Evolutionary conservation across 2,888 invertebrate species (phyloP).

Genomic region (Hyposoter didymator): DNA sequence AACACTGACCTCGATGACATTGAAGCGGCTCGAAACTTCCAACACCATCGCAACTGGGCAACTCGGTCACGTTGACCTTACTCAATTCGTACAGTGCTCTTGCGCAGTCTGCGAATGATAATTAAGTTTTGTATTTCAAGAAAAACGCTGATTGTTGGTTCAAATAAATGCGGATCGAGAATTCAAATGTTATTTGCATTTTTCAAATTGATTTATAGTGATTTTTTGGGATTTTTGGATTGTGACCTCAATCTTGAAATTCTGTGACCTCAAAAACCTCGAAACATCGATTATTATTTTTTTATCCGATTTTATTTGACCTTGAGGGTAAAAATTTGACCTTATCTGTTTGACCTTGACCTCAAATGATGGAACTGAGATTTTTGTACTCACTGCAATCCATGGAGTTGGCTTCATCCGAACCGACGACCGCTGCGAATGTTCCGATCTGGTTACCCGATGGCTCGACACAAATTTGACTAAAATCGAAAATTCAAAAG

Average conservation of each 20-base stretch:
- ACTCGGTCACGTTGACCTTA: conserved; percentile 81
- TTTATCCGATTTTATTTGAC: no score
- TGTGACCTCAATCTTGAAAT: conserved; percentile 4
- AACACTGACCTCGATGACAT: conserved; percentile 87
- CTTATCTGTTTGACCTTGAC: not conserved
- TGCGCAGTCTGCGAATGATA: conserved; percentile 87
- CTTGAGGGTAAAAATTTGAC: not conserved
- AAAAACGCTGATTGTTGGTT: not conserved
- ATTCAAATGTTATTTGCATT: not conserved
- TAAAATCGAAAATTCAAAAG: conserved; percentile 78
- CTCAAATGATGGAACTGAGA: not conserved
- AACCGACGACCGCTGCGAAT: conserved; percentile 84
- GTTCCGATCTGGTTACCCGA: conserved; percentile 85
- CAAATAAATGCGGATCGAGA: conserved; percentile 1
- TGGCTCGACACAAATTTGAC: conserved; percentile 87
- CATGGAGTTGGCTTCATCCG: conserved; percentile 84
- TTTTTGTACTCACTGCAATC: conserved; percentile 87
- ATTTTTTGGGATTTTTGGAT: not conserved
- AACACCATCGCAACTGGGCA: conserved; percentile 87
- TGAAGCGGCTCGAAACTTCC: conserved; percentile 88
- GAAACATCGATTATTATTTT: not conserved
- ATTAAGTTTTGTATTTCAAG: not conserved
- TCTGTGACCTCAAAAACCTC: not conserved
- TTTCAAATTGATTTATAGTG: not conserved
- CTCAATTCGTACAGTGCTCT: conserved; percentile 85